Base-by-base conservation (phyloP, 2,113 vertebrate species). In the Erinaceus europaeus region DNA sequence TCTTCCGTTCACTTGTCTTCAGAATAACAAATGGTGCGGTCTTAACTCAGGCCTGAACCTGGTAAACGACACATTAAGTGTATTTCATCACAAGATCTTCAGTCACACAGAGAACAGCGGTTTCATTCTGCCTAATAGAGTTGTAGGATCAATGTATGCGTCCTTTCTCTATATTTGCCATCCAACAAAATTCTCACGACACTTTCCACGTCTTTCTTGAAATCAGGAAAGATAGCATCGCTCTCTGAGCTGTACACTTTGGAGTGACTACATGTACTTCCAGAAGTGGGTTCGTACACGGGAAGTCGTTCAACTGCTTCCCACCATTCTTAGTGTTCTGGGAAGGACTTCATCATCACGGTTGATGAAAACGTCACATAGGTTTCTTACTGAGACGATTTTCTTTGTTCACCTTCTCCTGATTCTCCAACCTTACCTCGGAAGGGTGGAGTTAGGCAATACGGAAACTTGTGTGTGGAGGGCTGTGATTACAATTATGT, bases 1-100 rank as follows among this genome's bases (percentile, higher is more conserved):
- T 38, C 84, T 55, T 65, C 15, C 9, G 3, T 85, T 95, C 89
- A 82, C 23, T 86, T 94, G 90, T 72, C 64, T 71, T 72, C 61
- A 74, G 4, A 83, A 32, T 85, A 68, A 76, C 20, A 92, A 74
- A 20, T 50, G 62, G 15, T 32, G 42, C 62, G 76, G 27, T 84
- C 27, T 79, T 78, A 75, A 57, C n/a, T 90, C 32, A 46, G 74
- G 36, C 34, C 38, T 78, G 74, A 87, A 84, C 65, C 57, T 73
- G 61, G 78, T 44, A 44, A 57, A 46, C 69, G 23, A 76, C 34
- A 4, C 42, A 20, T 8, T 48, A 12, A 53, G 42, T 57, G 5
- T 27, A 4, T 86, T 90, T 23, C 59, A 21, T 87, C 68, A 65
- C 61, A 52, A 64, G 46, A 61, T 55, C 57, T 88, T 91, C 40